Base-by-base conservation (phyloP, 2,113 vertebrate genomes). In the Burhinus bistriatus region DNA sequence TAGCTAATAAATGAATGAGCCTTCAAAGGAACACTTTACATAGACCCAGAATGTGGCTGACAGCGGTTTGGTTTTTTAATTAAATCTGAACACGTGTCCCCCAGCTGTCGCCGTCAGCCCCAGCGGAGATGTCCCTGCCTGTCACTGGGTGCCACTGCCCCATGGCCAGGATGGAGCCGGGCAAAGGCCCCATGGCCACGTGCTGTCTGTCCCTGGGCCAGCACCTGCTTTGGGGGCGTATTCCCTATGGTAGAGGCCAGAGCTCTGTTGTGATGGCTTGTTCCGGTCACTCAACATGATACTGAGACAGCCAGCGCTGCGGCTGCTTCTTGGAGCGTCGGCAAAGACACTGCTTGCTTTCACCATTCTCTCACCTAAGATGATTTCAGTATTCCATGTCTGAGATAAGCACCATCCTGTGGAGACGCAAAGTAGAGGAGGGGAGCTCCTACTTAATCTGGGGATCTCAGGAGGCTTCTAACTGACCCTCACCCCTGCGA, bases 11-110 rank as follows among this genome's bases (percentile, higher is more conserved):
- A 15, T 4, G 32, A 78, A 9, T 22, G 12, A 2, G 1, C 26
- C 36, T 73, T 73, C 26, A 8, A 5, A 65, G 49, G 8, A 51
- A 5, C 13, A 4, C 5, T 51, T 32, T 9, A 8, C 25, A 4
- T 4, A 18, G 58, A 7, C 5, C 3, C 22, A 17, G 29, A 34
- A 22, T 0, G 15, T 2, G 29, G 9, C 30, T 3, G 9, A 11
- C 9, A 9, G 15, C 6, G 15, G 27, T 34, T 55, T 12, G 27
- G 5, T 40, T 1, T 1, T 45, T 69, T 65, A 6, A 7, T 1
- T 16, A 25, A 17, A 18, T 2, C 9, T n/a, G 20, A 6, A 4
- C 6, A 6, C 2, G 49, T 36, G 58, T 36, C 34, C 58, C 58
- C 15, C 27, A 55, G 27, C 16, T 55, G 52, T 54, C 54, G 40